A percentile compares a stretch with the other conserved stretches of the same genome.
These are phyloP conservation scores for Gortyna flavago DNA, from an alignment of 2,888 invertebrate species.

Conservation along the genomic window DNA sequence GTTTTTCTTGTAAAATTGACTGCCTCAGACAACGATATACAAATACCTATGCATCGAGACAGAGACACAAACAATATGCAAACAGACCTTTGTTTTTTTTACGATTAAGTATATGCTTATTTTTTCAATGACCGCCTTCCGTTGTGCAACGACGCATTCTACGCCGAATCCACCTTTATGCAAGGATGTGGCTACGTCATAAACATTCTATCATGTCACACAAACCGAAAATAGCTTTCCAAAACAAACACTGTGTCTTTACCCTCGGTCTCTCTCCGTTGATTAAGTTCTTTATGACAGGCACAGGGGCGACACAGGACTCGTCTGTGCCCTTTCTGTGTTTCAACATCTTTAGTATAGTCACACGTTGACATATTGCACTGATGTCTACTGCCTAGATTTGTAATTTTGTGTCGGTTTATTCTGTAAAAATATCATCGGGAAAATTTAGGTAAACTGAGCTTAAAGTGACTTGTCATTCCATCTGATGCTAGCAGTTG, in stretches of 20 bases:
- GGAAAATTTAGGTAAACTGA: not conserved
- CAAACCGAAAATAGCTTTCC: conserved; percentile 57
- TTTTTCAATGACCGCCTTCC: conserved; percentile 55
- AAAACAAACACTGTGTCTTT: conserved; percentile 48
- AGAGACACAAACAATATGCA: conserved; percentile 14
- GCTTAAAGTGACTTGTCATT: not conserved
- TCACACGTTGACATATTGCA: not conserved
- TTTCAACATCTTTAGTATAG: conserved; percentile 2
- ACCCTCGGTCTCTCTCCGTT: conserved; percentile 29
- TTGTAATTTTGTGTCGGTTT: not conserved
- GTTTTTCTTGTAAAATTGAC: not conserved
- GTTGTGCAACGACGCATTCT: conserved; percentile 45
- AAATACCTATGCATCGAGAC: conserved; percentile 4
- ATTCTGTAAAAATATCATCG: not conserved
- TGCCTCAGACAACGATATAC: not conserved
- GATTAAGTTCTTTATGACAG: conserved; percentile 54
- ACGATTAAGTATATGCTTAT: conserved; percentile 25
- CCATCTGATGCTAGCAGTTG: not conserved
- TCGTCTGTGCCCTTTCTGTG: conserved; percentile 28
- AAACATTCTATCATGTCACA: conserved; percentile 58
- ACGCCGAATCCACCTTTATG: conserved; percentile 50
- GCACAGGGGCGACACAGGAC: conserved; percentile 35
- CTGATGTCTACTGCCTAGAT: not conserved
- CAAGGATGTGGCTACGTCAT: conserved; percentile 60
- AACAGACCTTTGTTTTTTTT: conserved; percentile 28